Percentiles rank a stretch among this genome's conserved stretches.
These are phyloP conservation scores for Bradypodion pumilum DNA, from an alignment of 2,797 vertebrate genomes.

Conservation along the genomic window DNA sequence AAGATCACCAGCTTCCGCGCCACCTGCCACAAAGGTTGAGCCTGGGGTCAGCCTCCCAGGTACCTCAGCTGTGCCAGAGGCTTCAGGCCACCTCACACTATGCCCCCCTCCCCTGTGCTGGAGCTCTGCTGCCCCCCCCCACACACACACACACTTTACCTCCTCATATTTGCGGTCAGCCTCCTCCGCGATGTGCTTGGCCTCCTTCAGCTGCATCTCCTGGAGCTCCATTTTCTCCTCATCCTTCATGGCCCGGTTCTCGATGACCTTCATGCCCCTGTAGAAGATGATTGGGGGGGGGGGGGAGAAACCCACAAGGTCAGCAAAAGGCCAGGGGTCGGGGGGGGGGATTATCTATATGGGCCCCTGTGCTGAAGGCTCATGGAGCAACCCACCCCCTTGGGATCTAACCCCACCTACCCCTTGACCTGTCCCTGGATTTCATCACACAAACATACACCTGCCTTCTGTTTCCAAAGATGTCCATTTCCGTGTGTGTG, in stretches of 20 bases:
- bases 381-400: no score
- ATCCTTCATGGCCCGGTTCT: constrained; percentile 97
- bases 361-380: no score
- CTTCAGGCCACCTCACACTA: no score
- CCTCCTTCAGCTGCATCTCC: constrained; percentile 98
- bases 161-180: constrained; percentile 98
- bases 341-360: no score
- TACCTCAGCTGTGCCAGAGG: no score
- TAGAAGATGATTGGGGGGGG: no score
- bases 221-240: constrained; percentile 99
- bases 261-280: constrained; percentile 99
- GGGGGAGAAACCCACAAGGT: not conserved
- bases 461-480: no score
- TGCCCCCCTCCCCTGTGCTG: not conserved
- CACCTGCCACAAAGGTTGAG: constrained; percentile 75
- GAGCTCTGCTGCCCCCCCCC: no score
- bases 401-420: no score
- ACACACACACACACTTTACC: constrained; percentile 73
- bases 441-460: no score
- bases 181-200: constrained; percentile 97
- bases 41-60: accelerated
- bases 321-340: not conserved
- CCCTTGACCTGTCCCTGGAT: no score
- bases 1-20: constrained; percentile 96
- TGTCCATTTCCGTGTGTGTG: no score